Evolutionary conservation across 2,888 invertebrate genomes (phyloP).

Genomic region (Herminia tarsipennalis): DNA sequence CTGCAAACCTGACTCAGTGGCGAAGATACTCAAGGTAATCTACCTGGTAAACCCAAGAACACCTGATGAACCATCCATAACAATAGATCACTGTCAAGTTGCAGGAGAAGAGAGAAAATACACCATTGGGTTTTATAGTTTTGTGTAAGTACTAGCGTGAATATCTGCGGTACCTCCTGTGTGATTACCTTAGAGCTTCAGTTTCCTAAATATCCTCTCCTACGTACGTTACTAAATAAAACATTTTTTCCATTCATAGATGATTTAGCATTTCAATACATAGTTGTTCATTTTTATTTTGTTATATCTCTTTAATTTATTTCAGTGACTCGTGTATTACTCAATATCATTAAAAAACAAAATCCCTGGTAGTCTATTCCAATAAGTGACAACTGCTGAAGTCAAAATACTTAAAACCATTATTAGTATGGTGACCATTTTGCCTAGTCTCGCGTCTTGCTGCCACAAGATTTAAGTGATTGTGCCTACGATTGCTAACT

Average conservation of each 20-base stretch:
- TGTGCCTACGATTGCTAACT: constrained; percentile 22
- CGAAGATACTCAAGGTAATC: constrained; percentile 22
- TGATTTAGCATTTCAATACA: too few relatives aligned
- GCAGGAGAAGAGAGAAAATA: constrained; percentile 3
- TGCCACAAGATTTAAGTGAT: constrained; percentile 15
- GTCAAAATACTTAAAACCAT: constrained; percentile 1
- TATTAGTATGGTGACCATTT: not conserved
- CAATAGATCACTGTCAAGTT: constrained; percentile 7
- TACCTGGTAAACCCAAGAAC: constrained; percentile 27
- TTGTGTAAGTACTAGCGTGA: constrained; percentile 28
- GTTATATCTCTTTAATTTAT: too few relatives aligned
- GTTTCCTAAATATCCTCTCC: too few relatives aligned
- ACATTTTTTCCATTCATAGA: too few relatives aligned
- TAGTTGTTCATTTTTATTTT: too few relatives aligned
- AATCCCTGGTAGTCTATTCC: constrained; percentile 19
- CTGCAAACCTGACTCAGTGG: constrained; percentile 12
- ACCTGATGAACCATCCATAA: constrained; percentile 15
- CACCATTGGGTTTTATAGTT: constrained; percentile 17
- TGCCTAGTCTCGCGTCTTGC: constrained; percentile 1
- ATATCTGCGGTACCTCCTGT: too few relatives aligned
- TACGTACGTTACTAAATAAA: too few relatives aligned
- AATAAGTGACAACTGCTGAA: constrained; percentile 21
- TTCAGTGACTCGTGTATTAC: too few relatives aligned
- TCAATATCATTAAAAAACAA: too few relatives aligned
- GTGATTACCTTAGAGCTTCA: too few relatives aligned